Conservation (phyloP, 2,888 invertebrate genomes). For the Meiosimyza decipiens region DNA sequence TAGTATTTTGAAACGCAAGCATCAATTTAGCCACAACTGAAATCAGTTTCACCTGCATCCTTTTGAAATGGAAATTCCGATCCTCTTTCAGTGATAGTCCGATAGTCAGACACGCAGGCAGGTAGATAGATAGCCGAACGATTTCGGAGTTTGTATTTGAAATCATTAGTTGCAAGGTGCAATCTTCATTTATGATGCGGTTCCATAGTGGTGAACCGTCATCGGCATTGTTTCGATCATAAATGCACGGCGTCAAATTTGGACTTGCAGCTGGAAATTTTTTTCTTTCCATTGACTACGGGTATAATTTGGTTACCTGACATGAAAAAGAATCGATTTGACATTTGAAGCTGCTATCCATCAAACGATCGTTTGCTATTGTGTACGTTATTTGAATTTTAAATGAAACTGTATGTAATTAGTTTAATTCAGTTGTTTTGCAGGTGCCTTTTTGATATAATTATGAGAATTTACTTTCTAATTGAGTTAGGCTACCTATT, state of each 20-base stretch:
- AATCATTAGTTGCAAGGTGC: conserved; percentile 64
- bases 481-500: too few relatives aligned
- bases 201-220: conserved; percentile 44
- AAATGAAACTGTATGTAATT: too few relatives aligned
- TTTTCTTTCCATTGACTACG: conserved; percentile 44
- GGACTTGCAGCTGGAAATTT: conserved; percentile 59
- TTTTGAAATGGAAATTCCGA: neutral
- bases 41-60: conserved; percentile 37
- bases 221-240: conserved; percentile 45
- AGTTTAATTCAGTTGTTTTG: too few relatives aligned
- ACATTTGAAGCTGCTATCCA: conserved; percentile 46
- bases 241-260: conserved; percentile 57
- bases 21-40: conserved; percentile 8
- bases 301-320: conserved; percentile 24
- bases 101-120: neutral
- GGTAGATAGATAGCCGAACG: neutral
- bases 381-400: too few relatives aligned
- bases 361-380: conserved; percentile 40
- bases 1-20: neutral
- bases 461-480: too few relatives aligned
- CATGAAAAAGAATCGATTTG: conserved; percentile 7
- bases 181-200: conserved; percentile 47
- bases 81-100: neutral
- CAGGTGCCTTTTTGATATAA: too few relatives aligned
- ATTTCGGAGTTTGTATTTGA: conserved; percentile 52